These are phyloP conservation scores for Nomada hirtipes DNA, from an alignment of 2,888 invertebrate species.

Conservation along the genomic window DNA sequence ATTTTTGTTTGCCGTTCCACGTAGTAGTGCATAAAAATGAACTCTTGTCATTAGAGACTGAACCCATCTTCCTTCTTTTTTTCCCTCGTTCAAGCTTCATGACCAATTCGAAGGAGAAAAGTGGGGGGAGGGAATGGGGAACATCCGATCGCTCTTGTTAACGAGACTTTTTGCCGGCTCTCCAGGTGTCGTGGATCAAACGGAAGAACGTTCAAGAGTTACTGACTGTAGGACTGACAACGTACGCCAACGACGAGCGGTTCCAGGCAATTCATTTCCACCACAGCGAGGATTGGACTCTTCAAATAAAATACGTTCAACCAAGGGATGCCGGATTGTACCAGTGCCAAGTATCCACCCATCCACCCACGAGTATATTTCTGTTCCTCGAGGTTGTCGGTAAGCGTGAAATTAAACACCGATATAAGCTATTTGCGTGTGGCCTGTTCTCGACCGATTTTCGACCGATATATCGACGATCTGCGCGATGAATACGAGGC, in stretches of 20 bases:
- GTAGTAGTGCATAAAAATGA: background rate
- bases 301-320: constrained; percentile 95
- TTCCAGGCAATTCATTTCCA: constrained; percentile 94
- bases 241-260: constrained; percentile 95
- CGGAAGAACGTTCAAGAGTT: constrained; percentile 90
- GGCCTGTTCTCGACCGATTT: constrained; percentile 16
- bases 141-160: constrained; percentile 38
- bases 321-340: constrained; percentile 93
- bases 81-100: background rate
- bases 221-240: constrained; percentile 93
- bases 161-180: constrained; percentile 57
- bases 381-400: constrained; percentile 94
- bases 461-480: constrained; percentile 29
- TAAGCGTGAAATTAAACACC: constrained; percentile 86
- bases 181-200: constrained; percentile 93
- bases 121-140: background rate
- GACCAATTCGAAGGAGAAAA: constrained; percentile 8
- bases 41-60: constrained; percentile 19
- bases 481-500: background rate
- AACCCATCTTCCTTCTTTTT: constrained; percentile 20
- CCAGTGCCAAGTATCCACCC: constrained; percentile 96
- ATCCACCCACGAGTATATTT: constrained; percentile 96
- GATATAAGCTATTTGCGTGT: constrained; percentile 43
- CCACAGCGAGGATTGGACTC: constrained; percentile 96
- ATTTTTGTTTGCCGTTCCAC: constrained; percentile 3